Conservation (phyloP, 30 jellyfish, hydroid and myxozoan genomes). For the Sanderia malayensis region DNA sequence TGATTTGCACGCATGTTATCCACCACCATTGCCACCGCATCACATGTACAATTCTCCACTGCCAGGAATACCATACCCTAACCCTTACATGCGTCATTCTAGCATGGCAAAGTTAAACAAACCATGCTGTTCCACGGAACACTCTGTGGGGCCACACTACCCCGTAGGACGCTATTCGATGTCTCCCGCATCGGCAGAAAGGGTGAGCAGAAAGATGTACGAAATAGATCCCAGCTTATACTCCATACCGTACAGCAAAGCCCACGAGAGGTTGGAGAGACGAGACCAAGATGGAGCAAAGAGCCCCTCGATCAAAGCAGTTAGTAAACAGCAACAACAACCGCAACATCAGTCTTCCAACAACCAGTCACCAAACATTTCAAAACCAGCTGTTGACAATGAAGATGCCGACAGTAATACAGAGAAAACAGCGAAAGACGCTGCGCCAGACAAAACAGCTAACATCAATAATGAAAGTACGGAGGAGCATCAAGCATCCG, state of each 20-base stretch:
- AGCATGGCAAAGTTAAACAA: conserved; percentile 26
- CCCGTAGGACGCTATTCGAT: conserved; percentile 48
- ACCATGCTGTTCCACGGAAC: conserved; percentile 46
- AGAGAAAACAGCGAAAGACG: background rate
- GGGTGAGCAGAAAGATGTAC: conserved; percentile 34
- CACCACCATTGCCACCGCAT: conserved; percentile 17
- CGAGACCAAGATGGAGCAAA: background rate
- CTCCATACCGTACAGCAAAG: background rate
- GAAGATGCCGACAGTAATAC: background rate
- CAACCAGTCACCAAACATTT: background rate
- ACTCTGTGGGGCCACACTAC: conserved; percentile 44
- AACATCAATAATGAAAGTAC: background rate
- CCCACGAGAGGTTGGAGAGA: background rate
- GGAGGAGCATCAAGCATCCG: background rate
- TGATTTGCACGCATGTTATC: conserved; percentile 4
- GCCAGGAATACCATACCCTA: conserved; percentile 29
- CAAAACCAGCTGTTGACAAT: background rate
- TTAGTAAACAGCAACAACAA: background rate
- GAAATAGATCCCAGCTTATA: conserved; percentile 21
- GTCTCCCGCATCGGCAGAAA: conserved; percentile 27
- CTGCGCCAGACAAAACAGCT: background rate
- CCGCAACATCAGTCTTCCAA: background rate
- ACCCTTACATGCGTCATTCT: conserved; percentile 37
- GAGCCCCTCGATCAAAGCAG: background rate
- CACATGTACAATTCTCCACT: conserved; percentile 41